These are phyloP conservation scores for Margarornis squamiger DNA, from an alignment of 2,797 vertebrate genomes.

Conservation along the genomic window DNA sequence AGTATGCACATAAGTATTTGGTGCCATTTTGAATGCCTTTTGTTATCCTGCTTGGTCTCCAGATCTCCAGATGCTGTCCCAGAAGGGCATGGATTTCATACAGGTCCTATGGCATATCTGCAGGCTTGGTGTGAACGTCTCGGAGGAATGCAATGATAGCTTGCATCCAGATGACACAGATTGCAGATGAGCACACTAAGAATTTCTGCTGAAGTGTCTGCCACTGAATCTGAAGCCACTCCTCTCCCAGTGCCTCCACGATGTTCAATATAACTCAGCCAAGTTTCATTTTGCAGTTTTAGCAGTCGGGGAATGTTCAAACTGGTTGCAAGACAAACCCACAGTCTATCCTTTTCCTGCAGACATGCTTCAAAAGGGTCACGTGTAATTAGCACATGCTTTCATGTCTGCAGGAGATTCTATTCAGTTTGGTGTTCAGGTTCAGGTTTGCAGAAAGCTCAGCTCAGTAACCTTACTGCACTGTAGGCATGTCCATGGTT, in stretches of 20 bases:
- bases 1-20: background rate
- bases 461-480: background rate
- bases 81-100: background rate
- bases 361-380: background rate
- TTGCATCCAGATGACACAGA: background rate
- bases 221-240: background rate
- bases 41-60: background rate
- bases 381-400: background rate
- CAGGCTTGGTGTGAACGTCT: background rate
- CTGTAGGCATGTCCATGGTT: background rate
- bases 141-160: background rate
- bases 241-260: background rate
- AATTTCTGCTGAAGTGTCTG: background rate
- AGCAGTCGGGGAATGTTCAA: background rate
- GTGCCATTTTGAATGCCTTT: background rate
- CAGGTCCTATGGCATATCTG: background rate
- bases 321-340: background rate
- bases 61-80: background rate
- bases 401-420: background rate
- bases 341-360: background rate
- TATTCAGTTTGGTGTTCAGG: background rate
- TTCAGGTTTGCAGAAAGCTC: background rate
- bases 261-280: background rate
- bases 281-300: background rate
- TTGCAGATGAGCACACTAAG: background rate